A percentile compares a stretch with the other conserved stretches of the same genome.
Evolutionary conservation across 1,140 invertebrate species (phyloP).

Genomic region (Hestina assimilis): DNA sequence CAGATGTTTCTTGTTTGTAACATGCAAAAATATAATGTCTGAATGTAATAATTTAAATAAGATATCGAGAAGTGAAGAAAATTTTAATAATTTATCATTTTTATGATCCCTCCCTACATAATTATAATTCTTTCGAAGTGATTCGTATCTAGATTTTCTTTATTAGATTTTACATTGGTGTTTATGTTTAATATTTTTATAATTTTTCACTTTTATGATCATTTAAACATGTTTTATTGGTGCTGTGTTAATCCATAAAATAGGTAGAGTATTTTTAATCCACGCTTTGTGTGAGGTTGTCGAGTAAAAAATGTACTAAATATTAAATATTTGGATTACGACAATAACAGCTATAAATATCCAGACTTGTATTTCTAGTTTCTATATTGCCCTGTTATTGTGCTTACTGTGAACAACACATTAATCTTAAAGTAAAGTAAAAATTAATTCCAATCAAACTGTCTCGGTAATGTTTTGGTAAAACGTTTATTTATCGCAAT

Average conservation of each 20-base stretch:
- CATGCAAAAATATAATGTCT: not conserved
- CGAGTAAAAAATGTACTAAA: not conserved
- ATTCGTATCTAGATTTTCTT: too few species aligned
- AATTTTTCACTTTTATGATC: not conserved
- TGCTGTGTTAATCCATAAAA: not conserved
- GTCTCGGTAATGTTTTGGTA: too few species aligned
- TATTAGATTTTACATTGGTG: too few species aligned
- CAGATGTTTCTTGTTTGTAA: not conserved
- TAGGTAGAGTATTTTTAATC: not conserved
- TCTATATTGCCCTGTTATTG: too few species aligned
- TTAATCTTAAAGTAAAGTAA: too few species aligned
- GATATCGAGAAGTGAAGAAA: not conserved
- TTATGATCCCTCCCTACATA: not conserved
- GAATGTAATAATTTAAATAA: not conserved
- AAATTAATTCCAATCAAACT: too few species aligned
- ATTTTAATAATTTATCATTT: slow-evolving; percentile 1
- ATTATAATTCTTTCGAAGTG: too few species aligned
- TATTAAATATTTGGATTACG: not conserved
- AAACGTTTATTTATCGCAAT: too few species aligned
- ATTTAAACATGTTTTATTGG: too few species aligned
- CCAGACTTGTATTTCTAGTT: not conserved
- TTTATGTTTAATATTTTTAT: not conserved
- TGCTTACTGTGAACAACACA: too few species aligned
- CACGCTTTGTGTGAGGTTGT: not conserved
- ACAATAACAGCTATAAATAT: not conserved